These are phyloP conservation scores for Caenorhabditis tropicalis DNA, from an alignment of 1,140 invertebrate species.

Conservation along the genomic window DNA sequence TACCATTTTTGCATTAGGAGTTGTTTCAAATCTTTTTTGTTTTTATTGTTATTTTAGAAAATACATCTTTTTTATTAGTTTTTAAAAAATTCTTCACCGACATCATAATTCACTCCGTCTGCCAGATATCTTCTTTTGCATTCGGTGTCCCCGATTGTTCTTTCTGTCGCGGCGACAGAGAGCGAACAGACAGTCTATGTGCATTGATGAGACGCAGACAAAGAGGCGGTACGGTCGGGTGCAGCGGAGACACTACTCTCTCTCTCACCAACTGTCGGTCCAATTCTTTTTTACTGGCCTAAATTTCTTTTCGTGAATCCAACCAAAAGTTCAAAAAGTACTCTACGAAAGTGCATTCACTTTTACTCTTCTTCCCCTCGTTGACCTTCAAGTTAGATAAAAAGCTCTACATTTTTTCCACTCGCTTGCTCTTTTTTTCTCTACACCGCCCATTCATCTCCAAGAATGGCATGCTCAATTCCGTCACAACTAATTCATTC, in stretches of 20 bases:
- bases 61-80: not conserved
- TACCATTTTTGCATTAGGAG: not conserved
- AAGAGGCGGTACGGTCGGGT: constrained; percentile 23
- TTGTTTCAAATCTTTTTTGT: not conserved
- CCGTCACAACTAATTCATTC: not conserved
- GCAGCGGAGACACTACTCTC: not conserved
- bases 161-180: not conserved
- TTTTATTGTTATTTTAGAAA: not conserved
- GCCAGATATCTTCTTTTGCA: not conserved
- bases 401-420: no score
- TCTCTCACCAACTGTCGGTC: not conserved
- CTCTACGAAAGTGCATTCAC: not conserved
- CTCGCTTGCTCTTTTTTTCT: not conserved
- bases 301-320: not conserved
- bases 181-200: not conserved
- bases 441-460: not conserved
- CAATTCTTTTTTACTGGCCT: constrained; percentile 16
- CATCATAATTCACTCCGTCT: not conserved
- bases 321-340: not conserved
- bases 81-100: not conserved
- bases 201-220: constrained; percentile 4
- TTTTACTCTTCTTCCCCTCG: not conserved
- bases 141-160: not conserved
- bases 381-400: no score
- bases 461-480: not conserved